Evolutionary conservation across 2,888 invertebrate genomes (phyloP), one percentile per base, ranked within the genome.

Genomic region (Sinhomidia bicolor): DNA sequence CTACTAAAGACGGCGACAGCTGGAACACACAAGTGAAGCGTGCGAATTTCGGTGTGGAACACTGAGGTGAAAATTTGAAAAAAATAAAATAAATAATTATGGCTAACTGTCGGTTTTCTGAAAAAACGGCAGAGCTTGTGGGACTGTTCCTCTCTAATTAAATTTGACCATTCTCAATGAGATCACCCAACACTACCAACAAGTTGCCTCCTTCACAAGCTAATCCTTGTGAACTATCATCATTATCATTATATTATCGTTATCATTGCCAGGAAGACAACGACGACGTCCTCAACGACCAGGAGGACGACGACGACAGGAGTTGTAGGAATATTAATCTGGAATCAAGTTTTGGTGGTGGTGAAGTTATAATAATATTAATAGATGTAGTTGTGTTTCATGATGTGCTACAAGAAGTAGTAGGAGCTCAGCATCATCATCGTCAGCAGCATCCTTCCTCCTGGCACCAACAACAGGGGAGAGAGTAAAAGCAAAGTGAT

Each of bases 1-100:
- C 88, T 83, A 88, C 88, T 88, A 83, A 88, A 82, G 88, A 83
- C 88, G 88, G 88, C 88, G 88, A 88, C 88, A 88, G 88, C 88
- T 88, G 88, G 88, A 88, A 88, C 88, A 82, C 82, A 83, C 83
- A 83, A 88, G 68, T 88, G 88, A 88, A 88, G 88, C 88, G 88
- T 88, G 88, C 88, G 88, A 88, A 83, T 88, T 88, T 88, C 88
- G 83, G 88, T 88, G 88, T 88, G 83, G 88, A 88, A 88, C 82
- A 78, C 81, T 80, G 74, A 87, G 82, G 36, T 79, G 41, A 86
- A 78, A 65, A 78, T 84, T 81, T 84, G 60, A 84, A 84, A 84
- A 76, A 84, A 76, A 81, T 36, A 76, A 84, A 76, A 81, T 36
- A 5, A 7, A 36, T 36, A 36, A 85, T 80, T 86, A 87, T 87